These are phyloP conservation scores for Rotaria magnacalcarata DNA, from an alignment of 2,888 invertebrate genomes.

Conservation along the genomic window DNA sequence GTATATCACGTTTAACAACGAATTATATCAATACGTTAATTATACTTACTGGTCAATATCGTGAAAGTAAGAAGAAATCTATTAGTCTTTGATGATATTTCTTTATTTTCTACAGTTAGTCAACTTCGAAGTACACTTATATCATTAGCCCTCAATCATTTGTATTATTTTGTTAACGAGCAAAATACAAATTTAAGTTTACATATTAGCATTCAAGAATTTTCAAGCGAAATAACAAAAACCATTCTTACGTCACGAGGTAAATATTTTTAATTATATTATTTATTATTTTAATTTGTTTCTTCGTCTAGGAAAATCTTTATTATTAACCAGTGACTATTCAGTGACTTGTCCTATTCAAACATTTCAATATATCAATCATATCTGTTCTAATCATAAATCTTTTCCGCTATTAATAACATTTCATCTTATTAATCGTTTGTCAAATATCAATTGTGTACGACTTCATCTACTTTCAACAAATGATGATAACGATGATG, in stretches of 20 bases:
- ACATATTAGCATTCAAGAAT: background rate
- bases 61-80: background rate
- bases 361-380: background rate
- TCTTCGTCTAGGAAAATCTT: background rate
- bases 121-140: background rate
- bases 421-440: conserved; percentile 1
- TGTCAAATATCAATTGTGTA: background rate
- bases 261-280: background rate
- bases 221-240: background rate
- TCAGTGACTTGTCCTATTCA: background rate
- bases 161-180: background rate
- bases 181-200: background rate
- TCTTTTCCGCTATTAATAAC: background rate
- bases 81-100: background rate
- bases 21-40: conserved; percentile 9
- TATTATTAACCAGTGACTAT: conserved; percentile 1
- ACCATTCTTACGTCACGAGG: background rate
- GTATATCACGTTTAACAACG: background rate
- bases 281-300: too few species aligned
- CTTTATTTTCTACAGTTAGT: background rate
- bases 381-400: background rate
- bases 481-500: background rate
- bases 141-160: background rate
- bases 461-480: conserved; percentile 1
- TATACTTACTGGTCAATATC: background rate